Evolutionary conservation across 1,140 invertebrate genomes (phyloP).

Genomic region (Batillaria attramentaria): DNA sequence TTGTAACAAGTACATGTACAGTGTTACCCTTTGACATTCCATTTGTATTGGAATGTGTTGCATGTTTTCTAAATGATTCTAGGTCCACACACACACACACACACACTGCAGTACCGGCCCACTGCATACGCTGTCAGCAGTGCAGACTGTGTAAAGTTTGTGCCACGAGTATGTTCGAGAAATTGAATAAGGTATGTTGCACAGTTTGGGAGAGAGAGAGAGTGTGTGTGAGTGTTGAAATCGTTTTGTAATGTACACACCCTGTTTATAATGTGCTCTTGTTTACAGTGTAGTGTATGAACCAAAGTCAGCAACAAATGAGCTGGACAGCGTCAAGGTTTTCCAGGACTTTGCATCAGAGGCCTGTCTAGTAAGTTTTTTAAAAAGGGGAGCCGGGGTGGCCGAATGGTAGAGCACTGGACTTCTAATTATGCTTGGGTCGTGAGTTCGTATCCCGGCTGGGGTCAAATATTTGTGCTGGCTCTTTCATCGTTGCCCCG

Average conservation of each 20-base stretch:
- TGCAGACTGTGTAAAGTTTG: no score
- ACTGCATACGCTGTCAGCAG: no score
- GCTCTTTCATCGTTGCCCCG: no score
- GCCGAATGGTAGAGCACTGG: neutral
- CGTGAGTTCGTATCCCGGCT: neutral
- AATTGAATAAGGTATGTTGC: no score
- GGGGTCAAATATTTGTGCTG: neutral
- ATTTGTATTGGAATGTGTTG: neutral
- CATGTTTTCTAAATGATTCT: neutral
- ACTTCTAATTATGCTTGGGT: neutral
- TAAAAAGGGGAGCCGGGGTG: neutral
- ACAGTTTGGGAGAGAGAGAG: neutral
- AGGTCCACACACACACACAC: no score
- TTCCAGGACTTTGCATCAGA: slow-evolving; percentile 26
- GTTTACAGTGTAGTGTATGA: slow-evolving; percentile 54
- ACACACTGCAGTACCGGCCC: no score
- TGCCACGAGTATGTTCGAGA: no score
- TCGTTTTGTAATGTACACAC: no score
- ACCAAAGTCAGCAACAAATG: slow-evolving; percentile 47
- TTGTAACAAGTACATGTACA: neutral
- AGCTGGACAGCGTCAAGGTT: slow-evolving; percentile 21
- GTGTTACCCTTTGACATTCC: neutral
- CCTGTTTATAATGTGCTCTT: no score
- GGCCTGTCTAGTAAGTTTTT: slow-evolving; percentile 20
- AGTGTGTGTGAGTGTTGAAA: neutral